phyloP scores from a whole-genome alignment of 2,113 vertebrate genomes.

The Gobio gobio region DNA sequence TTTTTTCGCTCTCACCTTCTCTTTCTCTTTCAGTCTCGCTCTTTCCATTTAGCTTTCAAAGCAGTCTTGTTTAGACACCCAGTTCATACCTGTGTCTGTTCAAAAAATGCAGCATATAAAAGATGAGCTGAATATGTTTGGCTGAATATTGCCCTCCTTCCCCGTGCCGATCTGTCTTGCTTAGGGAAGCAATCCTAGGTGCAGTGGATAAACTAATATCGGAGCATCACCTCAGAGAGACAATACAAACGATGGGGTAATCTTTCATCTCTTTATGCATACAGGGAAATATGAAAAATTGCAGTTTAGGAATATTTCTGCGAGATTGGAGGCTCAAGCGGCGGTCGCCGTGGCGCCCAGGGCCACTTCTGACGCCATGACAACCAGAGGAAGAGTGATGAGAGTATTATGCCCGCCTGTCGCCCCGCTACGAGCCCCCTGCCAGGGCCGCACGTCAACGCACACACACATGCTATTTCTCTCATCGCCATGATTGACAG shows the following conservation, averaged over 20 bases:
- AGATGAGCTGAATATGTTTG: conserved; percentile 91
- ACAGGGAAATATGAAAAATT: conserved; percentile 99
- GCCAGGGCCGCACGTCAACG: conserved; percentile 52
- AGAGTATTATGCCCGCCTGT: conserved; percentile 97
- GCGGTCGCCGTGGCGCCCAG: conserved; percentile 91
- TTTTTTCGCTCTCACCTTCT: background rate
- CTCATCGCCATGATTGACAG: conserved; percentile 90
- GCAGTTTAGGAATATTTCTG: conserved; percentile 93
- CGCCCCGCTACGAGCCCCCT: conserved; percentile 80
- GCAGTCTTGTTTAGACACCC: conserved; percentile 69
- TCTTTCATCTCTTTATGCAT: conserved; percentile 99
- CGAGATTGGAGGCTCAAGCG: conserved; percentile 87
- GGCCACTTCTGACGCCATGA: conserved; percentile 90
- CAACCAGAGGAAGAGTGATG: conserved; percentile 97
- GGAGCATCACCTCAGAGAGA: conserved; percentile 98
- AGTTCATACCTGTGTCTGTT: conserved; percentile 75
- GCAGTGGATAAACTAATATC: conserved; percentile 99
- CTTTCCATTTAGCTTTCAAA: conserved; percentile 48
- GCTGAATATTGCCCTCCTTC: conserved; percentile 93
- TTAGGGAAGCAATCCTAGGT: conserved; percentile 94
- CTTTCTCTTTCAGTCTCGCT: background rate
- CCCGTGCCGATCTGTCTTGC: conserved; percentile 93
- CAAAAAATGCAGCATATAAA: conserved; percentile 86
- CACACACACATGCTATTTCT: conserved; percentile 70
- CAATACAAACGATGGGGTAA: conserved; percentile 97